Evolutionary conservation across 2,888 invertebrate genomes (phyloP), one percentile per base, ranked within the genome.

Genomic region (Maniola hyperantus): DNA sequence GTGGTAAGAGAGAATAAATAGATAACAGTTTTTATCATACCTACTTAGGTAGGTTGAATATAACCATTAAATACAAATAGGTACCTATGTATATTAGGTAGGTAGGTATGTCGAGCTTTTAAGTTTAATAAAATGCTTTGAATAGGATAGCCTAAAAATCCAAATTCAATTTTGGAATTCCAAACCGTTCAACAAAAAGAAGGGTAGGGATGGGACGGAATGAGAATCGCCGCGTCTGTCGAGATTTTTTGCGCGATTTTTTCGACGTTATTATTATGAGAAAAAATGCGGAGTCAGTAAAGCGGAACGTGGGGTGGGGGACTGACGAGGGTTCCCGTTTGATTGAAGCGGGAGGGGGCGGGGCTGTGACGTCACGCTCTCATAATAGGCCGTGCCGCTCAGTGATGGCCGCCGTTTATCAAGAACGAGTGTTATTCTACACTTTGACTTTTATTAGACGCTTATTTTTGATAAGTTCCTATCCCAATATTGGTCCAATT

Each of bases 341-440:
- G 91, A 90, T 91, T 89, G 91, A 90, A 90, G 88, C 87, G 82
- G 87, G 89, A 85, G 88, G 88, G 89, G 89, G 90, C 89, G 91
- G 91, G 91, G 91, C 91, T 84, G 89, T 92, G 92, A 92, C 92
- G 91, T 92, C 92, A 91, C 85, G 86, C 88, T 88, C 91, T 91
- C 85, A 91, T 91, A 91, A 92, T 91, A 91, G 91, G 90, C 88
- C 88, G 85, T 84, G 87, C 88, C 89, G 84, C 85, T 85, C 92
- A 91, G 89, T 89, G 89, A 92, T 92, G 92, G 92, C 92, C 88
- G 91, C 91, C 90, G 87, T 88, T 88, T 90, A 89, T 91, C 89
- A 89, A 85, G 81, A 81, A 83, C 77, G 82, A 84, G 82, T 83
- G 85, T 83, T 85, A 83, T 76, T 78, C 80, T 88, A 85, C 88